Percentiles rank a stretch among this genome's conserved stretches.
Evolutionary conservation across 1,140 invertebrate genomes (phyloP).

Genomic region (Bombus confusus): DNA sequence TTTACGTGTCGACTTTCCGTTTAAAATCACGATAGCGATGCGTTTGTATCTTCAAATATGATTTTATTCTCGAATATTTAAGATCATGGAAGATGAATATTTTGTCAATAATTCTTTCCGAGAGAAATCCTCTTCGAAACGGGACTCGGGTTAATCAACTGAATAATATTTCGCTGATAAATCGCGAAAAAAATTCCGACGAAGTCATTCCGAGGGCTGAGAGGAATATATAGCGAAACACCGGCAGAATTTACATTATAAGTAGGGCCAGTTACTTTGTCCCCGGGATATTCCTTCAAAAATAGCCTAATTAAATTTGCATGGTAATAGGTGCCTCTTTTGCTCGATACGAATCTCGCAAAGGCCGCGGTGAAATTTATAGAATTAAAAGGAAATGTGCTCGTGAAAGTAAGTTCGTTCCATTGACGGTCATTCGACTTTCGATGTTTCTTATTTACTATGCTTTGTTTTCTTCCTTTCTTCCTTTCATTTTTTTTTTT

Average conservation of each 20-base stretch:
- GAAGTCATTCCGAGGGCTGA: neutral
- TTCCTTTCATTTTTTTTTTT: neutral
- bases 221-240: neutral
- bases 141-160: neutral
- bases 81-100: neutral
- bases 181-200: neutral
- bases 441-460: neutral
- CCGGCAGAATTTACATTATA: neutral
- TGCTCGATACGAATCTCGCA: constrained; percentile 5
- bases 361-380: neutral
- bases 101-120: neutral
- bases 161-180: neutral
- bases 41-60: neutral
- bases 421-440: neutral
- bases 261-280: constrained; percentile 4
- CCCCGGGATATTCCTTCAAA: neutral
- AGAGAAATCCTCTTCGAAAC: neutral
- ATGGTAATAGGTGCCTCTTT: constrained; percentile 26
- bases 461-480: neutral
- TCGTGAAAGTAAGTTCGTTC: constrained; percentile 45
- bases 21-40: too few relatives aligned
- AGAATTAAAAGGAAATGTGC: constrained; percentile 25
- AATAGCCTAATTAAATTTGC: constrained; percentile 50
- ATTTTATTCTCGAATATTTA: neutral
- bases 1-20: too few relatives aligned